Conservation (phyloP, 1,140 invertebrate species). For the Mylabris phalerata region DNA sequence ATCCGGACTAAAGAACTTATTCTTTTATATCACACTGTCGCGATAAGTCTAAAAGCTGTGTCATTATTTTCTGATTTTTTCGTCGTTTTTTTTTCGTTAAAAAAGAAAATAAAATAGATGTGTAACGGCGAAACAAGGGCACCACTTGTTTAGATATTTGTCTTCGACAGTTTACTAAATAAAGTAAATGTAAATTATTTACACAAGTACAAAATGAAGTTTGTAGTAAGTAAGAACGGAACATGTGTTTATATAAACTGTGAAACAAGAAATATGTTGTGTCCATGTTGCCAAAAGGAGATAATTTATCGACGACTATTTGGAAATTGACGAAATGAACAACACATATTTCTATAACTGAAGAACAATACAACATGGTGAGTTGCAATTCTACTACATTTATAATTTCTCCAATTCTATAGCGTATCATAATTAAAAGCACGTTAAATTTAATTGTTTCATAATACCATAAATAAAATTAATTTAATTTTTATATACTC, state of each 20-base stretch:
- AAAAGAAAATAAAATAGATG: background rate
- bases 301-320: constrained; percentile 1
- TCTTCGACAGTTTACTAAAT: constrained; percentile 29
- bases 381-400: background rate
- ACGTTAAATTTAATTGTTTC: no score
- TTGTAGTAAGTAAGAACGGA: constrained; percentile 3
- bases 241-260: constrained; percentile 17
- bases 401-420: background rate
- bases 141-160: constrained; percentile 24
- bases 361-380: background rate
- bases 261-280: constrained; percentile 15
- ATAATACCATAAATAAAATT: no score
- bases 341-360: background rate
- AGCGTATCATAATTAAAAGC: no score
- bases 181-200: constrained; percentile 21
- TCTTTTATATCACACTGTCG: constrained; percentile 20
- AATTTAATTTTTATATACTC: no score
- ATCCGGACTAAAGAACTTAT: constrained; percentile 16
- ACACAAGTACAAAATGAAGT: constrained; percentile 17
- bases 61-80: constrained; percentile 4
- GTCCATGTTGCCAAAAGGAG: constrained; percentile 9
- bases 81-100: background rate
- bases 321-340: constrained; percentile 4
- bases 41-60: constrained; percentile 23
- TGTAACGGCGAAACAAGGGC: constrained; percentile 19